A percentile compares a stretch with the other conserved stretches of the same genome.
Evolutionary conservation across 1,140 invertebrate species (phyloP).

Genomic region (Drosophila teissieri): DNA sequence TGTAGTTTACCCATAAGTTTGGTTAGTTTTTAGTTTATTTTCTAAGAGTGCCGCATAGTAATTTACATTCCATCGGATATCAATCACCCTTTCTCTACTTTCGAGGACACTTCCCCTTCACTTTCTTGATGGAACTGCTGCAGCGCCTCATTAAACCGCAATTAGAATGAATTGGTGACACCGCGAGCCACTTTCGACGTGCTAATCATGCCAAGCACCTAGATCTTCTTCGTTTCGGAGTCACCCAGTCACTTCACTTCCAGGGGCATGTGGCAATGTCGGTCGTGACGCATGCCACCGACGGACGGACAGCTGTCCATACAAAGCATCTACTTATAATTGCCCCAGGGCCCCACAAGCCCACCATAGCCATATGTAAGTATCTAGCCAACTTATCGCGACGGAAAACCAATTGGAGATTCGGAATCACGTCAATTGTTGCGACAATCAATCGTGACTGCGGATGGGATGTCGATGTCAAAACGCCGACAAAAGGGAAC

Average conservation of each 20-base stretch:
- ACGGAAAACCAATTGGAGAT: conserved; percentile 76
- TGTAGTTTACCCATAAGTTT: too few species aligned
- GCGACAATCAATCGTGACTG: conserved; percentile 81
- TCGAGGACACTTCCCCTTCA: neutral
- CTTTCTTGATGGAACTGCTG: conserved; percentile 9
- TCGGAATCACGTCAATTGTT: conserved; percentile 78
- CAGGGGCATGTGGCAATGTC: conserved; percentile 28
- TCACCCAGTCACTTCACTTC: conserved; percentile 2
- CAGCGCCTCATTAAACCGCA: conserved; percentile 16
- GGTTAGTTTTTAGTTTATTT: neutral
- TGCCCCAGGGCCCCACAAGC: conserved; percentile 34
- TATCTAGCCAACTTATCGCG: conserved; percentile 59
- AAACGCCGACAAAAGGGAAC: conserved; percentile 76
- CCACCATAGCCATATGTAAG: neutral
- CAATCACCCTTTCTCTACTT: too few species aligned
- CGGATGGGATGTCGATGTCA: conserved; percentile 62
- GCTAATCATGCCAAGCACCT: conserved; percentile 31
- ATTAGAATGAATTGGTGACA: conserved; percentile 27
- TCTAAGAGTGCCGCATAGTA: too few species aligned
- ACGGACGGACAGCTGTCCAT: conserved; percentile 58
- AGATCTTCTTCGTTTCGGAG: conserved; percentile 4
- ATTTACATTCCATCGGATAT: too few species aligned
- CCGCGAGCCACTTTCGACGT: conserved; percentile 33
- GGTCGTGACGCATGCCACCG: conserved; percentile 60
- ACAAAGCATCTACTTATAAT: conserved; percentile 65